Percentiles rank a stretch among this genome's conserved stretches.
Evolutionary conservation across 1,140 invertebrate species (phyloP).

Genomic region (Matsumurasca onukii): DNA sequence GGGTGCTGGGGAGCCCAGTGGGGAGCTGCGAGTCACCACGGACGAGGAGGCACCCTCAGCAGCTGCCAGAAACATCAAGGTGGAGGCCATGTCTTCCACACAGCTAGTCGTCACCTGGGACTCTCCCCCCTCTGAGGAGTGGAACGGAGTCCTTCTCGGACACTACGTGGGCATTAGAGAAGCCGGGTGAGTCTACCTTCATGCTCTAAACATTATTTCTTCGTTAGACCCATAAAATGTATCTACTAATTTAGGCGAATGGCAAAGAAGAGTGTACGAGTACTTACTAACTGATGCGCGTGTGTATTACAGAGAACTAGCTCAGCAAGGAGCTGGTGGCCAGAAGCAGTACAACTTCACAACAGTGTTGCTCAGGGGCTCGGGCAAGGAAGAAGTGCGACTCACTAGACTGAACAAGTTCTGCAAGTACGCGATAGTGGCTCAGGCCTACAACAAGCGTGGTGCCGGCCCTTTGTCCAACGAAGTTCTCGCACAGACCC

Average conservation of each 20-base stretch:
- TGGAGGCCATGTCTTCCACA: conserved; percentile 37
- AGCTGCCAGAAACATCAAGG: conserved; percentile 49
- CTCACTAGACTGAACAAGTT: conserved; percentile 39
- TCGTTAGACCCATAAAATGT: no score
- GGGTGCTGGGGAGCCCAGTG: conserved; percentile 51
- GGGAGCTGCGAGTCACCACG: conserved; percentile 48
- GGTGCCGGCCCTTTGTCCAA: conserved; percentile 54
- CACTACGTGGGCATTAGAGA: conserved; percentile 57
- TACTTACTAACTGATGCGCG: no score
- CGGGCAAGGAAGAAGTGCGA: conserved; percentile 29
- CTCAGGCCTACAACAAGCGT: conserved; percentile 59
- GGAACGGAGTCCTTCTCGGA: conserved; percentile 56
- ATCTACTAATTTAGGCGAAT: no score
- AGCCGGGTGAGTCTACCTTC: conserved; percentile 42
- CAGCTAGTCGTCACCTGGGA: conserved; percentile 41
- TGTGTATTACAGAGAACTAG: background rate
- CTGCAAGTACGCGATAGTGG: conserved; percentile 51
- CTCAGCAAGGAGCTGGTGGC: background rate
- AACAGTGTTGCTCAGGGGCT: conserved; percentile 12
- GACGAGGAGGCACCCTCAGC: conserved; percentile 56
- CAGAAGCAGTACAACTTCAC: conserved; percentile 28
- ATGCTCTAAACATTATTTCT: no score
- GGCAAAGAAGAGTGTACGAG: no score
- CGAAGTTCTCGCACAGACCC: conserved; percentile 54
- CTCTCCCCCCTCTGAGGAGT: conserved; percentile 49